These are phyloP conservation scores for Ethmia dodecea DNA, from an alignment of 2,888 invertebrate species.

Conservation along the genomic window DNA sequence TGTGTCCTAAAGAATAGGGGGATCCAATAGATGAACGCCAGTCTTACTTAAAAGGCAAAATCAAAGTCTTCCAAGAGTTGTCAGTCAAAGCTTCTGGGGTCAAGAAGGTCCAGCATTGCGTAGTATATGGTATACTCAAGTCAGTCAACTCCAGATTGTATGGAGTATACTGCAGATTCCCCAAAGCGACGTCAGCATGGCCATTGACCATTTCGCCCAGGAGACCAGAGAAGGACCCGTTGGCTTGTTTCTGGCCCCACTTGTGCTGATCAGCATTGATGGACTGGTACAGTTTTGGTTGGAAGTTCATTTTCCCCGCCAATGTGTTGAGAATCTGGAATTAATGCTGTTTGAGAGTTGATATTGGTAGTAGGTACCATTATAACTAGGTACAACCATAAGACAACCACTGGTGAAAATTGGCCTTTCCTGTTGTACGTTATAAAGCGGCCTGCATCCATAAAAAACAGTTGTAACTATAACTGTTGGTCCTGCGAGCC, in stretches of 20 bases:
- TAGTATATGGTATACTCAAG: slow-evolving; percentile 86
- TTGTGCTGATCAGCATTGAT: slow-evolving; percentile 76
- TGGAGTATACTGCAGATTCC: slow-evolving; percentile 86
- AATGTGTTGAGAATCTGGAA: slow-evolving; percentile 82
- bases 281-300: slow-evolving; percentile 81
- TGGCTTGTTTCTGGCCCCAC: slow-evolving; percentile 82
- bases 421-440: no score
- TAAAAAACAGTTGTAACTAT: no score
- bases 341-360: not conserved
- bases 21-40: no score
- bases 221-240: slow-evolving; percentile 83
- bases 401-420: no score
- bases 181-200: slow-evolving; percentile 84
- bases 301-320: slow-evolving; percentile 84
- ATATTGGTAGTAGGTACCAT: not conserved
- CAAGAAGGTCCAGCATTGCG: slow-evolving; percentile 89
- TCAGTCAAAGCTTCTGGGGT: slow-evolving; percentile 89
- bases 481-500: not conserved
- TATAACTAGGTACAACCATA: no score
- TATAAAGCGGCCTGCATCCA: no score
- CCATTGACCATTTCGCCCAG: slow-evolving; percentile 84
- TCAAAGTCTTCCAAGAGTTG: slow-evolving; percentile 90
- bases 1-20: no score
- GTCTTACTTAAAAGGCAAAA: slow-evolving; percentile 86
- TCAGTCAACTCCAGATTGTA: slow-evolving; percentile 83